These are phyloP conservation scores for Danaus melanippus DNA, from an alignment of 1,140 invertebrate species.

Conservation along the genomic window DNA sequence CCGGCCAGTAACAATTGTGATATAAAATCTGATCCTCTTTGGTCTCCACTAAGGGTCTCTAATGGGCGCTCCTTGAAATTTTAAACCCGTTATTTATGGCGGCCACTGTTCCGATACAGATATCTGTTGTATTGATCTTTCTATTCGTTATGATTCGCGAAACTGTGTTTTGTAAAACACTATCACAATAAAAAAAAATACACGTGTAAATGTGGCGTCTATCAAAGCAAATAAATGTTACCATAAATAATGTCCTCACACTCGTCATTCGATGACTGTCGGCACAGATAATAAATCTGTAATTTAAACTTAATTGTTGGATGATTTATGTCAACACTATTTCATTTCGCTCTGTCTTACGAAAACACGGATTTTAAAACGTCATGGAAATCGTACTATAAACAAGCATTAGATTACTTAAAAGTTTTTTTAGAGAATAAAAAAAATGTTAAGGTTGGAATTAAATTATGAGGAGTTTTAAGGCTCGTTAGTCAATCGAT, in stretches of 20 bases:
- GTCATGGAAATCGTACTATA: slow-evolving; percentile 1
- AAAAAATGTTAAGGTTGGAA: not conserved
- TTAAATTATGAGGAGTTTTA: not conserved
- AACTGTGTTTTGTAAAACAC: slow-evolving; percentile 11
- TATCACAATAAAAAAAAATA: no score
- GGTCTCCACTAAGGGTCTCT: slow-evolving; percentile 53
- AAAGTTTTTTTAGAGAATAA: not conserved
- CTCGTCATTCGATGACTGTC: slow-evolving; percentile 3
- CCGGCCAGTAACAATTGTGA: slow-evolving; percentile 43
- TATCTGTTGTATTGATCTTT: slow-evolving; percentile 33
- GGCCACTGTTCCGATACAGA: slow-evolving; percentile 41
- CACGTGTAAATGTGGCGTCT: no score
- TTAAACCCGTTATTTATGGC: slow-evolving; percentile 61
- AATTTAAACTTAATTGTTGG: slow-evolving; percentile 40
- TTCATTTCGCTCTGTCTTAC: slow-evolving; percentile 20
- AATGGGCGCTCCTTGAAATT: slow-evolving; percentile 61
- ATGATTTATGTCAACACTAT: slow-evolving; percentile 33
- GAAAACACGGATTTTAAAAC: slow-evolving; percentile 20
- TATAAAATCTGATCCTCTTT: slow-evolving; percentile 44
- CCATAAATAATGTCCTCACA: slow-evolving; percentile 4
- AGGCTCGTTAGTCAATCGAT: slow-evolving; percentile 6
- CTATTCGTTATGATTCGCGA: slow-evolving; percentile 29
- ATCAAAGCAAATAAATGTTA: no score
- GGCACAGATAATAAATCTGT: slow-evolving; percentile 7
- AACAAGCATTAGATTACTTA: not conserved